Evolutionary conservation across 2,888 invertebrate genomes (phyloP).

Genomic region (Tethea ocularis): DNA sequence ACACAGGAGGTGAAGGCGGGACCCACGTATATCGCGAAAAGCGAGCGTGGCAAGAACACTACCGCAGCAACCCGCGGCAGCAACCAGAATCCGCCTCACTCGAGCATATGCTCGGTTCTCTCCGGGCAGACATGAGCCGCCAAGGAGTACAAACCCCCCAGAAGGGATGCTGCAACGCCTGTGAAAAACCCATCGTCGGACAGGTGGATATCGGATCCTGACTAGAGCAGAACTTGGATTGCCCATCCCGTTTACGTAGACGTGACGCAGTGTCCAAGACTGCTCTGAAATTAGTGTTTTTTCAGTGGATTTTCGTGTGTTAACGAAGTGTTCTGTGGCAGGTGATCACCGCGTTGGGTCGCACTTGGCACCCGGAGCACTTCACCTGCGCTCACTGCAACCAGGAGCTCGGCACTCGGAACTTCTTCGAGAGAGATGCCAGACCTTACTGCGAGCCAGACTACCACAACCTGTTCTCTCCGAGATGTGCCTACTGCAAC

Average conservation of each 20-base stretch:
- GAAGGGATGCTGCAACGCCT: conserved; percentile 99
- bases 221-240: conserved; percentile 6
- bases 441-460: conserved; percentile 99
- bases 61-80: conserved; percentile 80
- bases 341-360: conserved; percentile 97
- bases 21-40: conserved; percentile 86
- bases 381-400: conserved; percentile 99
- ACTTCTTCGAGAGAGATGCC: conserved; percentile 99
- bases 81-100: conserved; percentile 83
- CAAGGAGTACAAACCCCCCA: conserved; percentile 99
- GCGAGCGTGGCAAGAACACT: conserved; percentile 81
- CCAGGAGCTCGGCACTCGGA: conserved; percentile 97
- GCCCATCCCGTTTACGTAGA: neutral
- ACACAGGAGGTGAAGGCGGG: conserved; percentile 72
- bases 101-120: conserved; percentile 95
- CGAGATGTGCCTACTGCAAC: conserved; percentile 99
- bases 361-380: conserved; percentile 99
- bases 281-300: conserved; percentile 15
- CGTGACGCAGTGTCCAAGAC: neutral
- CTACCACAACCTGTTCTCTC: conserved; percentile 99
- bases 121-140: conserved; percentile 98
- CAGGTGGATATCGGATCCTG: conserved; percentile 84
- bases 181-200: conserved; percentile 99
- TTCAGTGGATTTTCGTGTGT: conserved; percentile 28
- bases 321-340: conserved; percentile 49